Conservation (phyloP, 2,113 vertebrate genomes). For the Tringa solitaria region DNA sequence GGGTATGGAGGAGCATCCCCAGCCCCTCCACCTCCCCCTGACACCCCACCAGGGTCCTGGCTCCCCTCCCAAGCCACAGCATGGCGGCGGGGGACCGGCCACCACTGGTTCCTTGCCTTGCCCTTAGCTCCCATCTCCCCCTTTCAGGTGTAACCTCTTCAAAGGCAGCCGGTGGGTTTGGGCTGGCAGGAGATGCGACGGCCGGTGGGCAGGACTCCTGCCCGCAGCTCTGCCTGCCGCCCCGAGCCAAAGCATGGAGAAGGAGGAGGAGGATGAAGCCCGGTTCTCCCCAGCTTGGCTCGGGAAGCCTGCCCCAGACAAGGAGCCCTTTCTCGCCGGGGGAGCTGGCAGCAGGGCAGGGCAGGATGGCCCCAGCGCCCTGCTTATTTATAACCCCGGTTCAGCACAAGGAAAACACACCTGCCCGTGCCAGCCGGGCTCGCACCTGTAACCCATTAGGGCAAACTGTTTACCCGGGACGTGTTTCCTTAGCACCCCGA, state of each 20-base stretch:
- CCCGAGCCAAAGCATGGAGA: not conserved
- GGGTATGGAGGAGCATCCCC: not conserved
- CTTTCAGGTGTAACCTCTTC: constrained; percentile 26
- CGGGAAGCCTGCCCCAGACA: constrained; percentile 37
- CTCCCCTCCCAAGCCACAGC: not conserved
- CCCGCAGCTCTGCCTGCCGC: not conserved
- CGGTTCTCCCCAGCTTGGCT: not conserved
- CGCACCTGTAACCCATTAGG: constrained; percentile 11
- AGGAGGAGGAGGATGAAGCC: not conserved
- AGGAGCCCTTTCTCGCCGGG: constrained; percentile 63
- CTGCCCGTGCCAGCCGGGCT: not conserved
- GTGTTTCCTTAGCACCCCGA: not conserved
- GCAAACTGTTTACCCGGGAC: not conserved
- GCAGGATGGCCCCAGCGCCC: constrained; percentile 31
- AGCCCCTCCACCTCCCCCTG: not conserved
- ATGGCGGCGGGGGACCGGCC: not conserved
- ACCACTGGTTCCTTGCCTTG: not conserved
- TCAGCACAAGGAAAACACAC: constrained; percentile 26
- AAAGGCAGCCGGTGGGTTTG: not conserved
- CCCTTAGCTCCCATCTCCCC: not conserved
- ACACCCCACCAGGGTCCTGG: not conserved
- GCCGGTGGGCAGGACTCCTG: not conserved
- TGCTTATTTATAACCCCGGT: constrained; percentile 49
- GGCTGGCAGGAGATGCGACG: constrained; percentile 18
- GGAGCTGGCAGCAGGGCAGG: not conserved